These are phyloP conservation scores for Silurus meridionalis DNA, from an alignment of 2,113 vertebrate species.

Conservation along the genomic window DNA sequence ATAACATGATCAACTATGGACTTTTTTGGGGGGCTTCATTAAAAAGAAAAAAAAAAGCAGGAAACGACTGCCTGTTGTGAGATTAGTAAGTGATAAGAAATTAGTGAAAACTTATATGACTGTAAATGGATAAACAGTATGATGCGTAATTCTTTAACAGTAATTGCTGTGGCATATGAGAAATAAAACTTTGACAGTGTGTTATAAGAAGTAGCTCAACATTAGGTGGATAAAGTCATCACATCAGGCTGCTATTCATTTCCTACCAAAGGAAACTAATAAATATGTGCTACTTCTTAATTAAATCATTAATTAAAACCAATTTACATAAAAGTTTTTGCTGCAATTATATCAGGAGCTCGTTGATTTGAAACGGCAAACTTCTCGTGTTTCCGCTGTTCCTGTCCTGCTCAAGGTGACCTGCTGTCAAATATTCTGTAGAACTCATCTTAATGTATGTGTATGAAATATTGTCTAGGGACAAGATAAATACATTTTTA, in stretches of 20 bases:
- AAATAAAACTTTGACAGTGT: background rate
- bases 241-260: background rate
- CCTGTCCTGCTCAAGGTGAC: background rate
- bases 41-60: background rate
- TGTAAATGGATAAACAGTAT: background rate
- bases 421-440: background rate
- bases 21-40: background rate
- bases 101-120: no score
- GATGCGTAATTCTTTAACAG: background rate
- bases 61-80: background rate
- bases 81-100: no score
- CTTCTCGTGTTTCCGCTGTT: background rate
- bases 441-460: background rate
- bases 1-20: background rate
- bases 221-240: background rate
- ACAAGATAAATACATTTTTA: background rate
- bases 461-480: background rate
- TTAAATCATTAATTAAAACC: background rate
- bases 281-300: background rate
- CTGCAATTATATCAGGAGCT: no score
- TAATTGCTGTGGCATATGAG: background rate
- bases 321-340: no score
- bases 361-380: no score
- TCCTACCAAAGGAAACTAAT: background rate
- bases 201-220: background rate